phyloP scores from a whole-genome alignment of 2,113 vertebrate genomes.

The Anseranas semipalmata region DNA sequence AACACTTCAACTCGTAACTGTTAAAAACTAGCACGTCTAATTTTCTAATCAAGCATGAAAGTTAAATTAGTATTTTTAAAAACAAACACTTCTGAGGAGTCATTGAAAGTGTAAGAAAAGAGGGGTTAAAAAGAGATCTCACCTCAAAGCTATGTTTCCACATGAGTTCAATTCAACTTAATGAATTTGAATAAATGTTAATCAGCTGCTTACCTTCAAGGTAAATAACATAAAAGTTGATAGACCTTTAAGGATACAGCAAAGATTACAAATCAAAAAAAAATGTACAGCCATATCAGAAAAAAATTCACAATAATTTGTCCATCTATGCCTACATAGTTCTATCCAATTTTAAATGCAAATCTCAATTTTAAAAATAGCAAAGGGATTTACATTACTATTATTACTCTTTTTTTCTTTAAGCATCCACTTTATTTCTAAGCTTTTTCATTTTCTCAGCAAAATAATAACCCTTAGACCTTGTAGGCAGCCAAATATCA shows the following conservation, averaged over 20 bases:
- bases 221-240: not conserved
- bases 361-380: conserved; percentile 14
- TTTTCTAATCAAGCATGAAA: not conserved
- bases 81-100: not conserved
- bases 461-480: conserved; percentile 81
- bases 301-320: not conserved
- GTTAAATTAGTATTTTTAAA: not conserved
- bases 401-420: not conserved
- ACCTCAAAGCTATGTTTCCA: not conserved
- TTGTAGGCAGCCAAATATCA: conserved; percentile 81
- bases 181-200: not conserved
- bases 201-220: not conserved
- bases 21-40: not conserved
- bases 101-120: not conserved
- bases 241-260: conserved; percentile 9
- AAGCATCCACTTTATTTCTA: conserved; percentile 49
- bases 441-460: conserved; percentile 78
- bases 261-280: not conserved
- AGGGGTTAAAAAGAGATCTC: not conserved
- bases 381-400: conserved; percentile 39
- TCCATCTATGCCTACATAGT: not conserved
- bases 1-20: not conserved
- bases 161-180: not conserved
- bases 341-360: conserved; percentile 12
- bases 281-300: not conserved